Evolutionary conservation across 2,888 invertebrate genomes (phyloP).

Genomic region (Copidosoma aretas): DNA sequence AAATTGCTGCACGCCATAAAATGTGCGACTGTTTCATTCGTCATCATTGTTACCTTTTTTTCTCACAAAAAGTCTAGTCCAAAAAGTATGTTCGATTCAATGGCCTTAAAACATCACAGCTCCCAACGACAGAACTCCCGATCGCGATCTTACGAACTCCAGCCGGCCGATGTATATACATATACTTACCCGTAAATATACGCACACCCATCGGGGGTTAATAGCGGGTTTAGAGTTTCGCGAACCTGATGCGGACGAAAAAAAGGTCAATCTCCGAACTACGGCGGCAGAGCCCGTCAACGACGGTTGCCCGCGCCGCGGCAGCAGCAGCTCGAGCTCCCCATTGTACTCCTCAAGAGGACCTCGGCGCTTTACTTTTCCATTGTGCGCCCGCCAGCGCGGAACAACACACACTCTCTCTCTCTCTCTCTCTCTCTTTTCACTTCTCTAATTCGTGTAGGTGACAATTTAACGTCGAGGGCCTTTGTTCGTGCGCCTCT

Average conservation of each 20-base stretch:
- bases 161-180: no score
- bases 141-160: no score
- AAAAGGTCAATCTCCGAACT: constrained; percentile 34
- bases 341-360: constrained; percentile 21
- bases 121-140: no score
- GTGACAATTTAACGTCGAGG: constrained; percentile 25
- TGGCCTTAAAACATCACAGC: no score
- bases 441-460: constrained; percentile 16
- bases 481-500: background rate
- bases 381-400: constrained; percentile 6
- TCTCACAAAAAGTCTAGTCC: no score
- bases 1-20: no score
- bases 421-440: background rate
- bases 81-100: no score
- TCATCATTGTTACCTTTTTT: no score
- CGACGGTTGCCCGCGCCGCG: background rate
- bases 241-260: constrained; percentile 20
- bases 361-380: constrained; percentile 17
- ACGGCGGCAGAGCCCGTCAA: background rate
- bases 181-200: no score
- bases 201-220: no score
- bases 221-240: no score
- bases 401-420: background rate
- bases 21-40: no score
- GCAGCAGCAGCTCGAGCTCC: constrained; percentile 3